phyloP scores from a whole-genome alignment of 2,113 vertebrate genomes.

The Malaclemys terrapin region DNA sequence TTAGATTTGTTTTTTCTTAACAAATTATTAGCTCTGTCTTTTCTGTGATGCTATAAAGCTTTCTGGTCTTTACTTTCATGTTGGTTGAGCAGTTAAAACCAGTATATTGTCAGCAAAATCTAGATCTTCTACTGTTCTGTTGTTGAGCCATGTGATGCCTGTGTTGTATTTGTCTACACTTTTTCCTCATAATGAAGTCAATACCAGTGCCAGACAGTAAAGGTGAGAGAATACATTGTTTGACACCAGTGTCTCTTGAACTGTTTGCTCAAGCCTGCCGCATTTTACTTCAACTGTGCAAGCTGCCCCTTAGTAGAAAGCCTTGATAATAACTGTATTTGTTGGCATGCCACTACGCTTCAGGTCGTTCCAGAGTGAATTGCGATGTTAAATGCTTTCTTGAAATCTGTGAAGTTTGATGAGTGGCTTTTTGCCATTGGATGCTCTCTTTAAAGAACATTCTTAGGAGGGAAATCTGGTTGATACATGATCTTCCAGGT shows the following conservation, averaged over 20 bases:
- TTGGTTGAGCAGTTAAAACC: not conserved
- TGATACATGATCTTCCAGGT: not conserved
- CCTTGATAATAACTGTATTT: not conserved
- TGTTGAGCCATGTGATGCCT: not conserved
- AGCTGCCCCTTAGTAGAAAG: not conserved
- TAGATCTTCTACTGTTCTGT: not conserved
- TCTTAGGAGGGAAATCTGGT: not conserved
- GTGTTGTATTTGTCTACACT: not conserved
- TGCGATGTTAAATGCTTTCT: not conserved
- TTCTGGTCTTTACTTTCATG: not conserved
- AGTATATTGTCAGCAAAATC: not conserved
- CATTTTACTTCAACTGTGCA: not conserved
- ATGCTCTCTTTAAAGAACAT: not conserved
- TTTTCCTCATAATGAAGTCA: not conserved
- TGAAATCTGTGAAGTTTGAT: not conserved
- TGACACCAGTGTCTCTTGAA: not conserved
- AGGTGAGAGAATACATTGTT: not conserved
- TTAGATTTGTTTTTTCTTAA: not conserved
- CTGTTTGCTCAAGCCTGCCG: too few species aligned
- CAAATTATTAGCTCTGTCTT: not conserved
- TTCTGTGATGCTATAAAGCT: not conserved
- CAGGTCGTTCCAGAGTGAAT: not conserved
- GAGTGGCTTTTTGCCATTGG: not conserved
- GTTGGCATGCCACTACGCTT: not conserved
- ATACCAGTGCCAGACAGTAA: not conserved